Evolutionary conservation across 2,797 vertebrate species (phyloP), one percentile per base, ranked within the genome.

Genomic region (Sciurus vulgaris): DNA sequence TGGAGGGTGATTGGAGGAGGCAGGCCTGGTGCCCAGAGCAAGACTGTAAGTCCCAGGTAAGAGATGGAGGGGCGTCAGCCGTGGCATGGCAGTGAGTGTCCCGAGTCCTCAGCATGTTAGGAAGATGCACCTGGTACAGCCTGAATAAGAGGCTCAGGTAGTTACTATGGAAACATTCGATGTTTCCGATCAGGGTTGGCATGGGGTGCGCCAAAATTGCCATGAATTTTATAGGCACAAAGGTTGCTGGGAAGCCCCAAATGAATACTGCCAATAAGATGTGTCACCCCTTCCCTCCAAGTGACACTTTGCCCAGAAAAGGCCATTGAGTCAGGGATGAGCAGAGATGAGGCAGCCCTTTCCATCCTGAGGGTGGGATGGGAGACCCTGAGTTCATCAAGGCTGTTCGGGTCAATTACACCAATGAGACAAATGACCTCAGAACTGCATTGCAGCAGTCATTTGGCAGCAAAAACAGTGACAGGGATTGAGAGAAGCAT

Each of bases 101-200:
- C 63, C 33, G 24, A 12, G 38, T 33, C 63, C 26, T 44, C 28
- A 10, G 59, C 65, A 1, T 41, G 51, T 61, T 54, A 12, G 59
- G 38, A 35, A 89, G 84, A 86, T 30, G 56, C 44, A 30, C 41
- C 61, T 56, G 74, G 79, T 18, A 90, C 28, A 79, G 33, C 22
- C 69, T 77, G 89, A 88, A 35, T 35, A 14, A 24, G 2, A 22
- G 59, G 93, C 91, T 74, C 93, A 84, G 86, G 30, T 7, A 15
- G 95, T 93, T 94, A 76, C 95, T 35, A 94, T 95, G 95, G 94
- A 76, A 94, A 95, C 90, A 8, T 30, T 33, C 44, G 54, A 33
- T 2, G 61, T 30, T 70, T 61, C 56, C 51, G 61, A 61, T 5
- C 44, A 61, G 59, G 63, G 35, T 72, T 76, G 47, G 28, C 72